Evolutionary conservation across 2,888 invertebrate species (phyloP), one percentile per base, ranked within the genome.

Genomic region (Nephrocerus scutellatus): DNA sequence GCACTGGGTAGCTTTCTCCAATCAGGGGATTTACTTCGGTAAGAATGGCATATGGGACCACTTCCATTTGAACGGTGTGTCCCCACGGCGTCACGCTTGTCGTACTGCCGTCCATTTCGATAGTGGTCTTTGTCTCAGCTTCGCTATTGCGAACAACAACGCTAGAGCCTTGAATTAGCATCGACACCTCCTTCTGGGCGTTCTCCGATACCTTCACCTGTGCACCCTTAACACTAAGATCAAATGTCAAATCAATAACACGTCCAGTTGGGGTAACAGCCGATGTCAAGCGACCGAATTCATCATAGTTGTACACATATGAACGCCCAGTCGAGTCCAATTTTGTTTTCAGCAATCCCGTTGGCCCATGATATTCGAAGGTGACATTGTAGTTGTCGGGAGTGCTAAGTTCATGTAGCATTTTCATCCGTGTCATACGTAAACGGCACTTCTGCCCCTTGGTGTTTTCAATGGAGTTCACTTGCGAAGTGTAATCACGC

Each of bases 201-300:
- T 89, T 86, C 62, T 89, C 83, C 6, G 81, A 81, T 0, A 90
- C 82, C 57, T 82, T 81, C 0, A 91, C 89, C 9, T 84, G 84
- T 0, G 92, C 92, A 2, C 92, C 92, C 67, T 89, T 89, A 10
- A 87, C 71, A 56, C 88, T 90, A n/a, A 92, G 72, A 66, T 92
- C 91, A 58, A 91, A 92, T 4, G 82, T 82, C 1, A 92, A 69
- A 44, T 83, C 83, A 36, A 92, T 88, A 13, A 91, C 84, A 70
- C 91, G 83, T 6, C 95, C 95, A n/a, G 93, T 95, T 0, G 96
- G 95, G 6, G 91, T 91, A 0, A 93, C 87, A 2, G 92, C 90
- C 9, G 85, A 84, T 3, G 87, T 88, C 2, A 95, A 72, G 39
- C 95, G 77, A 3, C 96, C 96, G 59, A 92, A 93, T 60, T 89